Evolutionary conservation across 2,888 invertebrate species (phyloP), one percentile per base, ranked within the genome.

Genomic region (Myathropa florea): DNA sequence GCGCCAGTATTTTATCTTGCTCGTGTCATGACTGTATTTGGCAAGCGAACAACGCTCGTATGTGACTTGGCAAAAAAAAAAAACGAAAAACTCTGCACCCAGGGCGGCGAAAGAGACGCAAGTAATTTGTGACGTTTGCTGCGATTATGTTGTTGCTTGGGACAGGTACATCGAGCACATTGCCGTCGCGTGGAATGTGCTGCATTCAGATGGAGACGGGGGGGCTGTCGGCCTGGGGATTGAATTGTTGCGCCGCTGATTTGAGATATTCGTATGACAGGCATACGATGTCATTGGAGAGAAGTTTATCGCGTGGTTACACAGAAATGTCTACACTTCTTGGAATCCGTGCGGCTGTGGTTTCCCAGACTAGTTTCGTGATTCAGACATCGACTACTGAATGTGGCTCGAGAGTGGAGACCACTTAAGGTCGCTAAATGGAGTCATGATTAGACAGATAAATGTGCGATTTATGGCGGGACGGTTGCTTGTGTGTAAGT

Each of bases 1-100:
- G 79, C 83, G 75, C 79, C 75, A 83, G 83, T 75, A 65, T 83
- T 83, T 83, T 83, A 83, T 83, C 83, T 83, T 79, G 79, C 71
- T 79, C 75, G 18, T 79, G 70, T 71, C 79, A 79, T 79, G 83
- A 67, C 80, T 75, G 75, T 83, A 67, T 83, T 83, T 83, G 79
- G 83, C 83, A 79, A 75, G 64, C 72, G 63, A 36, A 79, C 79
- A 75, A 65, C 64, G 46, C n/a, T 46, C n/a, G 46, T 6, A 70
- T 65, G 55, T 75, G 83, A 78, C 72, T 68, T 67, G 21, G 21
- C 7, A 28, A 1, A 61, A 53, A n/a, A 65, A 59, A 18, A 24
- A 18, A n/a, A n/a, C n/a, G n/a, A n/a, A n/a, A n/a, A n/a, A n/a
- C n/a, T n/a, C n/a, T n/a, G 39, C 39, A 3, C 39, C 3, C 3